Conservation (phyloP, 1,140 invertebrate species). For the Neodiprion fabricii region DNA sequence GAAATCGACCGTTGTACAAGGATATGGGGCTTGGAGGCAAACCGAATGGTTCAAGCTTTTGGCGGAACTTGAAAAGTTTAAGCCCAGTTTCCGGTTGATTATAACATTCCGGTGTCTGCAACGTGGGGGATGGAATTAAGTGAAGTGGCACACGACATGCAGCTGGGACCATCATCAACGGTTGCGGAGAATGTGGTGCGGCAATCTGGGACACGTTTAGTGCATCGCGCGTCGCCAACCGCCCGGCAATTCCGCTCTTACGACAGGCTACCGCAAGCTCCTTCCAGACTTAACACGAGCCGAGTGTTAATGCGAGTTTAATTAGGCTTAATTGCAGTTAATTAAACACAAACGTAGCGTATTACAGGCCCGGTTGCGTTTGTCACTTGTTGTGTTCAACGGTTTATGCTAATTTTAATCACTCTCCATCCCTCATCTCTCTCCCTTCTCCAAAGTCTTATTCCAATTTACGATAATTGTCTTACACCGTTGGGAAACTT, state of each 20-base stretch:
- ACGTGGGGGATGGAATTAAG: not conserved
- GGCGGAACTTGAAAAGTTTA: not conserved
- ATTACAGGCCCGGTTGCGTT: not conserved
- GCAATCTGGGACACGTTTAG: not conserved
- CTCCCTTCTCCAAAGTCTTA: not conserved
- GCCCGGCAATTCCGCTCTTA: not conserved
- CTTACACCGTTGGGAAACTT: no score
- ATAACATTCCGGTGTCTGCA: constrained; percentile 3
- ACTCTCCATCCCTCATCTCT: not conserved
- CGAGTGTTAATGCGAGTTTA: constrained; percentile 12
- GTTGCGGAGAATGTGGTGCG: not conserved
- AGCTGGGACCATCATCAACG: not conserved
- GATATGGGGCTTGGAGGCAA: no score
- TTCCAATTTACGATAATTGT: not conserved
- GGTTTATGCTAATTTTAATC: not conserved
- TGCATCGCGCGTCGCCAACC: not conserved
- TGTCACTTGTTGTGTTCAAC: not conserved
- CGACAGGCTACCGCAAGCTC: not conserved
- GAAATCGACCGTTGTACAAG: not conserved
- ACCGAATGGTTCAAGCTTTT: not conserved
- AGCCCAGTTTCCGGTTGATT: not conserved
- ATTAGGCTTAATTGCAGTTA: constrained; percentile 19
- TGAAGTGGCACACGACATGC: not conserved
- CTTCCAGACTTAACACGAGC: not conserved
- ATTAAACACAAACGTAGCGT: constrained; percentile 15